Base-by-base conservation (phyloP, 2,888 invertebrate genomes). In the Synergus japonicus region DNA sequence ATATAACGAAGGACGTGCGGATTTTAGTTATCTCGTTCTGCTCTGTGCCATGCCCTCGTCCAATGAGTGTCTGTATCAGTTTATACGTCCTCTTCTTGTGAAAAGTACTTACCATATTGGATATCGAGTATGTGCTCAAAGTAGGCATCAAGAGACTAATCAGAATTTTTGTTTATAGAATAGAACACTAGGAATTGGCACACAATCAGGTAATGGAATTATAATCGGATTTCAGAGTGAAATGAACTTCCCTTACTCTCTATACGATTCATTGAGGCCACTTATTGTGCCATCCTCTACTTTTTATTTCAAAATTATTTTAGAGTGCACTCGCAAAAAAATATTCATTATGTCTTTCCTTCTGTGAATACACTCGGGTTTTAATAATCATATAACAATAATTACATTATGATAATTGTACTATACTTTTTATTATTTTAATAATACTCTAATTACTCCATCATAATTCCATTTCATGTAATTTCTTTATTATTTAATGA, bases 1-100 rank as follows among this genome's bases (percentile, higher is more conserved):
- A 81, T 83, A 82, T 78, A 81, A 78, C 81, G 77, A 79, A 82
- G 80, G 80, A 77, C 76, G 78, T 49, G 78, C 79, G 80, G 78
- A 79, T 83, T 83, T 82, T 83, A 83, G 82, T 83, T 83, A 83
- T 83, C 80, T 77, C 80, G 80, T 82, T 80, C 81, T 83, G 83
- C 81, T 63, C 80, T 44, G 76, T 78, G 78, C 77, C 76, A 73
- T 78, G 78, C 77, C 76, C 65, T 67, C 46, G 22, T 29, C 22
- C 69, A 69, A 44, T 44, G 46, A 46, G 29, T 46, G 46, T 29
- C n/a, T 49, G 49, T 49, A 67, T 69, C 22, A 49, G 22, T 49
- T 46, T 69, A 69, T 69, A 29, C 18, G 18, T 43, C 12, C 43
- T n/a, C 15, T 69, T 69, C 69, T 69, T 69, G 13, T 29, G 64